Conservation (phyloP, 2,113 vertebrate genomes). For the Meriones unguiculatus region DNA sequence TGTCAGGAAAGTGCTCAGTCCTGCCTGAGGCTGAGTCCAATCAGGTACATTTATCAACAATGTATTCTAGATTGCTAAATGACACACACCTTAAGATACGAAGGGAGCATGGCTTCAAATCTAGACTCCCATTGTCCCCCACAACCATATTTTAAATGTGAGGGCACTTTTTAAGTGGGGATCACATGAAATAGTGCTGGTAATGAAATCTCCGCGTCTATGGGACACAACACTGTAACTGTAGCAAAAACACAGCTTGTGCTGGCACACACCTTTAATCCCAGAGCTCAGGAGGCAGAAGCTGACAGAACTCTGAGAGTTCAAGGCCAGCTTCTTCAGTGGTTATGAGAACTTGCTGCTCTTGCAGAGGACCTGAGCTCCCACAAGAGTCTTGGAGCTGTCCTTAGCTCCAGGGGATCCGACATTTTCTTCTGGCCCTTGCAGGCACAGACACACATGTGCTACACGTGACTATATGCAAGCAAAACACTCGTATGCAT, state of each 20-base stretch:
- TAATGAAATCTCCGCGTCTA: background rate
- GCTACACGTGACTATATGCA: background rate
- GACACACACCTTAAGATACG: background rate
- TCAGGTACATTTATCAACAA: background rate
- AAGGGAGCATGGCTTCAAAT: background rate
- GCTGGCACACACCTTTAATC: background rate
- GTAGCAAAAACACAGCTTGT: background rate
- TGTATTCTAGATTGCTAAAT: background rate
- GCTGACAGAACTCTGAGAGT: background rate
- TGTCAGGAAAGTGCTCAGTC: background rate
- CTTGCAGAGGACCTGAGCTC: background rate
- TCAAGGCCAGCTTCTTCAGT: background rate
- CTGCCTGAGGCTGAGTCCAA: background rate
- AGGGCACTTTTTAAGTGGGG: background rate
- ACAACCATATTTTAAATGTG: background rate
- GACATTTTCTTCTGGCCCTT: background rate
- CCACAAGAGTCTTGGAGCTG: background rate
- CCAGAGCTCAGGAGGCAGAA: background rate
- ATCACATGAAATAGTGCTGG: background rate
- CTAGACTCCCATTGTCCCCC: constrained; percentile 6
- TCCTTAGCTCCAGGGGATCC: background rate
- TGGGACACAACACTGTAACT: background rate
- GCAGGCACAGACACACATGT: background rate
- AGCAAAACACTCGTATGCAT: background rate
- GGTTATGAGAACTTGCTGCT: background rate